Percentiles rank a stretch among this genome's conserved stretches.
Evolutionary conservation across 2,113 vertebrate genomes (phyloP).

Genomic region (Helogale parvula): DNA sequence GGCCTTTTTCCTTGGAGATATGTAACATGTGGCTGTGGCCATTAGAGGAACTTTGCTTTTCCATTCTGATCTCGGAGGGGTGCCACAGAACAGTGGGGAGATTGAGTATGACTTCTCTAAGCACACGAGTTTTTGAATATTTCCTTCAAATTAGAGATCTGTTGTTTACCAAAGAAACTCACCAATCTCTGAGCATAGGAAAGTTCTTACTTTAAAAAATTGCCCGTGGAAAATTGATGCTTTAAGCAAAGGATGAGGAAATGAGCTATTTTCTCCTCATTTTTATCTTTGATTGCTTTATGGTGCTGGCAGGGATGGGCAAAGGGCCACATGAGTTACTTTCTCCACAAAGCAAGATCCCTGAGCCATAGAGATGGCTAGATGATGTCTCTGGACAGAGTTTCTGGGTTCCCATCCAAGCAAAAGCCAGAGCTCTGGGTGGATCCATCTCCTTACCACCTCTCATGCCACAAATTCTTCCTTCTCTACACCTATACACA

Average conservation of each 20-base stretch:
- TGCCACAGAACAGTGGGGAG: neutral
- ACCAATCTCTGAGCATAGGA: neutral
- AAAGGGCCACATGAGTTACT: slow-evolving; percentile 50
- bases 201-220: slow-evolving; percentile 58
- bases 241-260: slow-evolving; percentile 65
- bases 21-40: neutral
- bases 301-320: slow-evolving; percentile 10
- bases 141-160: neutral
- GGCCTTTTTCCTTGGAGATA: slow-evolving; percentile 37
- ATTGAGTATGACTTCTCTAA: neutral
- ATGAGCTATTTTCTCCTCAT: slow-evolving; percentile 70
- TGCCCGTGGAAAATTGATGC: slow-evolving; percentile 58
- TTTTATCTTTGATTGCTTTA: slow-evolving; percentile 52
- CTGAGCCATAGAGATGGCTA: neutral
- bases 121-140: neutral
- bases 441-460: neutral
- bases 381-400: neutral
- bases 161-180: slow-evolving; percentile 42
- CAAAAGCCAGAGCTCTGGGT: neutral
- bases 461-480: slow-evolving; percentile 1
- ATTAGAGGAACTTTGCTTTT: slow-evolving; percentile 34
- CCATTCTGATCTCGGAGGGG: neutral
- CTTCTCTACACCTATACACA: neutral
- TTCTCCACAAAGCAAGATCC: slow-evolving; percentile 54
- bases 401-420: slow-evolving; percentile 36